Conservation (phyloP, 2,888 invertebrate genomes). For the Drosophila kokeensis region DNA sequence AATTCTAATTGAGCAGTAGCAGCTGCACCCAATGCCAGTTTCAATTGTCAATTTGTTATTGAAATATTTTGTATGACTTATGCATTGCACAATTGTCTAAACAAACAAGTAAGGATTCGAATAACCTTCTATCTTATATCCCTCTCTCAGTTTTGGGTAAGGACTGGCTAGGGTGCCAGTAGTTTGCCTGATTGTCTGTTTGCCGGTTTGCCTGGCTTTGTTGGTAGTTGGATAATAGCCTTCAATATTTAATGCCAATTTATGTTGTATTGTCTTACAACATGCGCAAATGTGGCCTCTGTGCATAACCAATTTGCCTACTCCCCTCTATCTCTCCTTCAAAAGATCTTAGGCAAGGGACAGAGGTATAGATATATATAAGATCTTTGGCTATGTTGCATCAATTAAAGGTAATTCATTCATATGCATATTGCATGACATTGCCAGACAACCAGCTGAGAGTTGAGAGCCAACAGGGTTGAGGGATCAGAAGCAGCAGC, state of each 20-base stretch:
- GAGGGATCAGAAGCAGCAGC: conserved; percentile 5
- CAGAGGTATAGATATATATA: background rate
- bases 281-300: conserved; percentile 18
- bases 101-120: conserved; percentile 41
- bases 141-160: conserved; percentile 2
- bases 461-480: conserved; percentile 8
- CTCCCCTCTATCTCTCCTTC: background rate
- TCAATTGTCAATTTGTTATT: conserved; percentile 73
- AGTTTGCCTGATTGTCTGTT: background rate
- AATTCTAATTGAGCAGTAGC: conserved; percentile 51
- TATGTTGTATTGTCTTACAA: conserved; percentile 70
- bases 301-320: conserved; percentile 1
- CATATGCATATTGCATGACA: conserved; percentile 72
- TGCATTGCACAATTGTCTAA: conserved; percentile 63
- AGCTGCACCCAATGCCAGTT: conserved; percentile 47
- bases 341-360: background rate
- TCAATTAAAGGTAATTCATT: conserved; percentile 80
- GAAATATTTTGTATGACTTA: conserved; percentile 66
- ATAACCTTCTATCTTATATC: background rate
- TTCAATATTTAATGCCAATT: conserved; percentile 80
- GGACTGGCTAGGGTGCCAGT: background rate
- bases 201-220: conserved; percentile 36
- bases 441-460: conserved; percentile 39
- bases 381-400: conserved; percentile 57
- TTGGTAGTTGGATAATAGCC: conserved; percentile 57